These are phyloP conservation scores for Lottia scabra DNA, from an alignment of 2,888 invertebrate genomes.

Conservation along the genomic window DNA sequence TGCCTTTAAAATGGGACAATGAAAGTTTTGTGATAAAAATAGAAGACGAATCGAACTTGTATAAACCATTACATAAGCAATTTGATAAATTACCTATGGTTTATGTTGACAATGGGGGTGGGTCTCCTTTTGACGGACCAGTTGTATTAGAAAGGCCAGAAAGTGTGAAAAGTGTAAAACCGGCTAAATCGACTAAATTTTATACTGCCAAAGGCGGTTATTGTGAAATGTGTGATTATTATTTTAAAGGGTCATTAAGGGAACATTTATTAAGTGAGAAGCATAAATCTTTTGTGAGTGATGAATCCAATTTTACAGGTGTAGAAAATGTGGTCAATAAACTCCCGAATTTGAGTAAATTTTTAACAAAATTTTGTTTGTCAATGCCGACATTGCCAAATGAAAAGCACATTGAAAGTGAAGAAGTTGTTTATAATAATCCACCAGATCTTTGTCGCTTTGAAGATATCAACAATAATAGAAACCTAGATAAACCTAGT, in stretches of 20 bases:
- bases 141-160: constrained; percentile 10
- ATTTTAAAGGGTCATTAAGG: constrained; percentile 12
- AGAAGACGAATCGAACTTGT: constrained; percentile 16
- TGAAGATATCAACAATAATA: constrained; percentile 5
- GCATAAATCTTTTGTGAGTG: constrained; percentile 18
- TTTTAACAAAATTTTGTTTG: constrained; percentile 16
- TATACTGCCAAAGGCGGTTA: constrained; percentile 18
- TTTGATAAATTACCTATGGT: constrained; percentile 17
- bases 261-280: constrained; percentile 13
- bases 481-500: neutral
- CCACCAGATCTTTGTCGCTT: constrained; percentile 3
- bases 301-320: constrained; percentile 17
- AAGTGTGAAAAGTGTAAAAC: constrained; percentile 9
- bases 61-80: constrained; percentile 18
- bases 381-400: neutral
- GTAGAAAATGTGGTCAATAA: constrained; percentile 17
- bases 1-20: constrained; percentile 17
- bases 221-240: constrained; percentile 25
- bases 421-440: neutral
- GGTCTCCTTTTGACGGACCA: constrained; percentile 19
- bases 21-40: constrained; percentile 17
- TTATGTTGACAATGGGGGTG: constrained; percentile 17
- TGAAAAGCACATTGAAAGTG: neutral
- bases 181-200: constrained; percentile 12
- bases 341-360: constrained; percentile 15